Conservation (phyloP, 2,888 invertebrate species). For the Leptinotarsa haldemani region DNA sequence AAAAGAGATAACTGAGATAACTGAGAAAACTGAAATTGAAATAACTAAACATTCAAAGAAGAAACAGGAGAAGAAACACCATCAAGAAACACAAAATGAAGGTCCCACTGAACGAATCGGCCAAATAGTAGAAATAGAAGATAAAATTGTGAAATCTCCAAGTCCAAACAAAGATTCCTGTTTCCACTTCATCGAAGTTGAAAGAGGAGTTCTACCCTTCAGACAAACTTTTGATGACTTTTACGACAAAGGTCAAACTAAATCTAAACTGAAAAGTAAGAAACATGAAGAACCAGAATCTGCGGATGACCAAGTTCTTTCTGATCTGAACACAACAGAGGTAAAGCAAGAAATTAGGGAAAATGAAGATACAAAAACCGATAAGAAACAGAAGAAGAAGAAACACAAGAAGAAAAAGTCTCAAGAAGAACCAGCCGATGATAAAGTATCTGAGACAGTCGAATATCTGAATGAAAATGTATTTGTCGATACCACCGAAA, state of each 20-base stretch:
- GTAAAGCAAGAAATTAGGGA: slow-evolving; percentile 11
- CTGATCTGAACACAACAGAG: slow-evolving; percentile 5
- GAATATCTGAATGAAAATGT: neutral
- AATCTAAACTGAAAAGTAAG: neutral
- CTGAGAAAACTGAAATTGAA: neutral
- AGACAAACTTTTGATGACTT: slow-evolving; percentile 26
- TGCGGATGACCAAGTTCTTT: neutral
- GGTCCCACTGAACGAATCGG: neutral
- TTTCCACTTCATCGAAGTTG: slow-evolving; percentile 21
- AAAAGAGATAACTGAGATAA: too few relatives aligned
- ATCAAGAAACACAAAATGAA: neutral
- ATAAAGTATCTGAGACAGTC: neutral
- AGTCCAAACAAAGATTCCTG: neutral
- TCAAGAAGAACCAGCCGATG: slow-evolving; percentile 8
- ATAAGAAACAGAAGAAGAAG: slow-evolving; percentile 39
- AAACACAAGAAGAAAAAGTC: slow-evolving; percentile 35
- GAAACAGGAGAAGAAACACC: slow-evolving; percentile 27
- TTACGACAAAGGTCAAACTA: slow-evolving; percentile 16
- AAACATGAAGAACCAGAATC: neutral
- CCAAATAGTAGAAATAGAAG: neutral
- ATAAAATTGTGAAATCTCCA: neutral
- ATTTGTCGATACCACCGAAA: neutral
- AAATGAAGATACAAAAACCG: slow-evolving; percentile 30
- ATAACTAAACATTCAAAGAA: slow-evolving; percentile 32
- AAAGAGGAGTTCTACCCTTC: slow-evolving; percentile 17